Conservation (phyloP, 2,797 vertebrate genomes). For the Triplophysa bombifrons region DNA sequence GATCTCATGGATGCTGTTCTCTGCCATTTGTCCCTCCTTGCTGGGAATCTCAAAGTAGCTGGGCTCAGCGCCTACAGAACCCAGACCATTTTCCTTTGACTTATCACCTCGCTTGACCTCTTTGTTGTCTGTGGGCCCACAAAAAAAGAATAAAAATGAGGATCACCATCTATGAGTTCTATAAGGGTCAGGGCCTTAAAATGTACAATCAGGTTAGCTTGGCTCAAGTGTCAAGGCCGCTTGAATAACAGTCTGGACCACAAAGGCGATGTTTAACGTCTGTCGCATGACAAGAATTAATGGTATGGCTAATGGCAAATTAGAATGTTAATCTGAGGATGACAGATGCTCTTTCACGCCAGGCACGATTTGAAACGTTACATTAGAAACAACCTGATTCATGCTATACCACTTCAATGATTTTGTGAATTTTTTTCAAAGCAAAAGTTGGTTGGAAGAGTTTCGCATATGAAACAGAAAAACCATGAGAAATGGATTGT, state of each 20-base stretch:
- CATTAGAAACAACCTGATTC: slow-evolving; percentile 21
- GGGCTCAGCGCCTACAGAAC: slow-evolving; percentile 82
- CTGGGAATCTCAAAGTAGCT: slow-evolving; percentile 95
- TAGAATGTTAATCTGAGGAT: slow-evolving; percentile 59
- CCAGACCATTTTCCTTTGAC: slow-evolving; percentile 82
- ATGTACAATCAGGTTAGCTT: slow-evolving; percentile 40
- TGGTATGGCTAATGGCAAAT: slow-evolving; percentile 37
- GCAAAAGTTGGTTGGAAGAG: background rate
- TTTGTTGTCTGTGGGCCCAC: slow-evolving; percentile 74
- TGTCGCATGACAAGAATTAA: slow-evolving; percentile 44
- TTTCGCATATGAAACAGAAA: background rate
- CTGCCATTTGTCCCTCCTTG: slow-evolving; percentile 88
- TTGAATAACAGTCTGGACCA: slow-evolving; percentile 53
- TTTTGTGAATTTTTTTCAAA: background rate
- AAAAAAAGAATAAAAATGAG: slow-evolving; percentile 37
- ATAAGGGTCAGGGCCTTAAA: slow-evolving; percentile 53
- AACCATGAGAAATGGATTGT: background rate
- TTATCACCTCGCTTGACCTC: slow-evolving; percentile 84
- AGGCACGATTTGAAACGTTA: background rate
- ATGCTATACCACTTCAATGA: background rate
- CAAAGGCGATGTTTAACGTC: slow-evolving; percentile 33
- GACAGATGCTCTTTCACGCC: slow-evolving; percentile 56
- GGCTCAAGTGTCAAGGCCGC: slow-evolving; percentile 42
- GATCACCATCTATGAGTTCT: slow-evolving; percentile 37
- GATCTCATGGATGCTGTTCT: slow-evolving; percentile 90